Conservation (phyloP, 2,113 vertebrate genomes). For the Mesitornis unicolor region DNA sequence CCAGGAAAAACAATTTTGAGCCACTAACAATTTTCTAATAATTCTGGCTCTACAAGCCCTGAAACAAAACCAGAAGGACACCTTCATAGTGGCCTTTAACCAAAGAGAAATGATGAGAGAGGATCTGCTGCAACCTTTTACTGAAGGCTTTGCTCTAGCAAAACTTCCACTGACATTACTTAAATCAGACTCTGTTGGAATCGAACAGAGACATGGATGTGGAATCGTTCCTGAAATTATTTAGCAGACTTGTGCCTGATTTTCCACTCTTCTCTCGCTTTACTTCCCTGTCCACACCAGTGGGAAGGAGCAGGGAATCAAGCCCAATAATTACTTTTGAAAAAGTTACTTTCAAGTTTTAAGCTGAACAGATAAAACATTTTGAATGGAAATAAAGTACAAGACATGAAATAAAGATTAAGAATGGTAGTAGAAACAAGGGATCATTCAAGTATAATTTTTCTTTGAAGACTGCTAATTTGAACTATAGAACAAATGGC, state of each 20-base stretch:
- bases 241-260: not conserved
- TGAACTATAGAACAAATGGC: constrained; percentile 19
- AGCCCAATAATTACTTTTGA: not conserved
- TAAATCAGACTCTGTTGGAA: not conserved
- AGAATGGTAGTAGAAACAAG: not conserved
- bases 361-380: constrained; percentile 9
- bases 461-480: constrained; percentile 37
- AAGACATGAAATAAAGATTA: constrained; percentile 40
- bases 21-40: not conserved
- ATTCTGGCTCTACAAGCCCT: not conserved
- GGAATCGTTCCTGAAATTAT: not conserved
- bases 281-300: not conserved
- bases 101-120: not conserved
- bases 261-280: not conserved
- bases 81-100: not conserved
- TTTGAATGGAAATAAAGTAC: constrained; percentile 6
- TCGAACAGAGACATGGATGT: not conserved
- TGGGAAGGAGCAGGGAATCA: not conserved
- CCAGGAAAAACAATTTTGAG: not conserved
- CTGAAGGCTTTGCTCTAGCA: not conserved
- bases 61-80: not conserved
- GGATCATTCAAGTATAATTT: constrained; percentile 60
- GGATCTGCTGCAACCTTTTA: not conserved
- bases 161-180: not conserved
- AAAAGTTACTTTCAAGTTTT: not conserved